A percentile compares a stretch with the other conserved stretches of the same genome.
phyloP scores from a whole-genome alignment of 2,113 vertebrate species.

The Pipa parva region DNA sequence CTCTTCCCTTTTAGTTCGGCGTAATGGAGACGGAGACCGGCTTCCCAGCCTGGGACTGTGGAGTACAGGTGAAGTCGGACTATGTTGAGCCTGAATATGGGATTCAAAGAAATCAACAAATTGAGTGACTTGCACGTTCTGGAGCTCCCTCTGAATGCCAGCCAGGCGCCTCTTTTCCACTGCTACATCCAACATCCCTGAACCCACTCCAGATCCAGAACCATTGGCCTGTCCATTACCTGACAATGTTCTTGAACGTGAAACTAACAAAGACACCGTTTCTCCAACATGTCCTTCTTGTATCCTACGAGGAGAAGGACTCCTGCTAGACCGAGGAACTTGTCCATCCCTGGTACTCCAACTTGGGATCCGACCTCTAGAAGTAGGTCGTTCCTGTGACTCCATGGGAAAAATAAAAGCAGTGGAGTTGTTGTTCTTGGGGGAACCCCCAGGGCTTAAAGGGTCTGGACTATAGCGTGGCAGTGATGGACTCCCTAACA shows the following conservation, averaged over 20 bases:
- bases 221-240: neutral
- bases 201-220: neutral
- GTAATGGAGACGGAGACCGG: slow-evolving; percentile 47
- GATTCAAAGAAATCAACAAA: slow-evolving; percentile 91
- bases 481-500: slow-evolving; percentile 57
- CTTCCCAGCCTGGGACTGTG: slow-evolving; percentile 70
- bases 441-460: slow-evolving; percentile 32
- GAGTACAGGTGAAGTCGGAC: slow-evolving; percentile 53
- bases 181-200: slow-evolving; percentile 17
- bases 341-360: slow-evolving; percentile 31
- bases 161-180: slow-evolving; percentile 62
- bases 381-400: slow-evolving; percentile 55
- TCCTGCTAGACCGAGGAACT: slow-evolving; percentile 42
- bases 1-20: slow-evolving; percentile 19
- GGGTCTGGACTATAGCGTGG: slow-evolving; percentile 60
- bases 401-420: slow-evolving; percentile 67
- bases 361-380: slow-evolving; percentile 51
- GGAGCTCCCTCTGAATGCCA: slow-evolving; percentile 79
- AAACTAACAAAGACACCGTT: slow-evolving; percentile 24
- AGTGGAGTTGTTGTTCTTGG: neutral
- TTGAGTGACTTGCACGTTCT: slow-evolving; percentile 88
- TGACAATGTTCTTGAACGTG: slow-evolving; percentile 20
- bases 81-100: slow-evolving; percentile 79
- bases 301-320: slow-evolving; percentile 45
- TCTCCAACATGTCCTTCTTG: slow-evolving; percentile 43